Conservation (phyloP, 2,797 vertebrate genomes). For the Adelosebastes latens region DNA sequence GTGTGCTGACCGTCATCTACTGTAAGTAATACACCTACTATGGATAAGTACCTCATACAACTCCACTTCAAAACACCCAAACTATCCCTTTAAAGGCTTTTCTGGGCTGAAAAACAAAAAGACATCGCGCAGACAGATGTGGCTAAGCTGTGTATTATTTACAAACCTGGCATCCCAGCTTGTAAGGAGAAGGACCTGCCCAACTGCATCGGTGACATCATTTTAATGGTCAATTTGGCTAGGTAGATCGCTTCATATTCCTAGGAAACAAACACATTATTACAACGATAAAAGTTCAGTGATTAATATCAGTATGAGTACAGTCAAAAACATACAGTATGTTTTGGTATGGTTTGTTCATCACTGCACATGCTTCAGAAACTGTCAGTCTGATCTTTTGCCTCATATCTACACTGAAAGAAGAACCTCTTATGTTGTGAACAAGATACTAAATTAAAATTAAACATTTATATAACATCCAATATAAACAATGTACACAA, state of each 20-base stretch:
- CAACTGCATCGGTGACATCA: conserved; percentile 96
- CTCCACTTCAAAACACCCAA: too few species aligned
- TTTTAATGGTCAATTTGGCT: conserved; percentile 97
- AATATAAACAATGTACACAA: not conserved
- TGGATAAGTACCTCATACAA: too few species aligned
- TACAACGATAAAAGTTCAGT: not conserved
- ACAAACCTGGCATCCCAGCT: conserved; percentile 89
- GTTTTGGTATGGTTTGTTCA: not conserved
- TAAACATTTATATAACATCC: not conserved
- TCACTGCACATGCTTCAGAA: not conserved
- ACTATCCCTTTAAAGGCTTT: too few species aligned
- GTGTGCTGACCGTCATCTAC: too few species aligned
- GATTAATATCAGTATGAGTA: not conserved
- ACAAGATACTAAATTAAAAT: not conserved
- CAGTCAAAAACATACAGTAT: not conserved
- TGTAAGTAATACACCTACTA: too few species aligned
- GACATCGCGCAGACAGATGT: not conserved
- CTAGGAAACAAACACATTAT: conserved; percentile 72
- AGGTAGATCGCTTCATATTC: conserved; percentile 99
- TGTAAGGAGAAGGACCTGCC: conserved; percentile 92
- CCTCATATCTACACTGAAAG: not conserved
- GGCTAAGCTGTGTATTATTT: not conserved
- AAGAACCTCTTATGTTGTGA: not conserved
- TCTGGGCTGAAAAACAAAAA: not conserved
- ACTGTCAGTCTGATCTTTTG: not conserved